Evolutionary conservation across 1,140 invertebrate genomes (phyloP).

Genomic region (Chelonus insularis): DNA sequence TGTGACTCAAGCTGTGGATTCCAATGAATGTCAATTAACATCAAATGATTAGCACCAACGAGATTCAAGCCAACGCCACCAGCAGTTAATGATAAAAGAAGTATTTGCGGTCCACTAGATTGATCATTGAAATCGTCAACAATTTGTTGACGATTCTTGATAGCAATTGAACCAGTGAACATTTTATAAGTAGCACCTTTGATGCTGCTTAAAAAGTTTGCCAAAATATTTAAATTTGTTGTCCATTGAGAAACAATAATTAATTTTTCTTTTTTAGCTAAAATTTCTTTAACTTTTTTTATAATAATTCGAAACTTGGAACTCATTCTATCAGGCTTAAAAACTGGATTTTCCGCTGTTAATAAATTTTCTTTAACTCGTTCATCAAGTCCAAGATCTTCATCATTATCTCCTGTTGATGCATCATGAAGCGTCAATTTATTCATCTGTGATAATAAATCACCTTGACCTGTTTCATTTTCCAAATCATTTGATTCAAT

Average conservation of each 20-base stretch:
- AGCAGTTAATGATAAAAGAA: constrained; percentile 83
- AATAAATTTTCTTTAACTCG: constrained; percentile 57
- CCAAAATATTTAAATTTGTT: constrained; percentile 71
- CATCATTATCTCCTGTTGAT: constrained; percentile 29
- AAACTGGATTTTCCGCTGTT: constrained; percentile 71
- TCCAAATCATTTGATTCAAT: constrained; percentile 41
- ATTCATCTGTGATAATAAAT: constrained; percentile 66
- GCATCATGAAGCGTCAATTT: constrained; percentile 35
- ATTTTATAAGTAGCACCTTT: constrained; percentile 60
- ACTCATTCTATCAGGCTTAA: constrained; percentile 63
- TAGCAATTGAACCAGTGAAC: constrained; percentile 69
- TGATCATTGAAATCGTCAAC: constrained; percentile 75
- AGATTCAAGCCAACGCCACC: constrained; percentile 92
- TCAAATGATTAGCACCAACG: constrained; percentile 86
- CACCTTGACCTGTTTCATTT: constrained; percentile 53
- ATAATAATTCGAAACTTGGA: constrained; percentile 69
- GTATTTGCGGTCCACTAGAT: constrained; percentile 58
- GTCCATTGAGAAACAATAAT: constrained; percentile 90
- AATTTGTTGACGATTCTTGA: constrained; percentile 70
- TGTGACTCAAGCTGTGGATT: constrained; percentile 92
- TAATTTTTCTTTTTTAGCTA: constrained; percentile 67
- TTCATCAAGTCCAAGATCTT: constrained; percentile 44
- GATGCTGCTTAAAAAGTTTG: constrained; percentile 61
- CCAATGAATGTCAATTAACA: constrained; percentile 91
- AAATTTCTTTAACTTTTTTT: constrained; percentile 61